Evolutionary conservation across 1,140 invertebrate species (phyloP), one percentile per base, ranked within the genome.

Genomic region (Caenorhabditis latens): DNA sequence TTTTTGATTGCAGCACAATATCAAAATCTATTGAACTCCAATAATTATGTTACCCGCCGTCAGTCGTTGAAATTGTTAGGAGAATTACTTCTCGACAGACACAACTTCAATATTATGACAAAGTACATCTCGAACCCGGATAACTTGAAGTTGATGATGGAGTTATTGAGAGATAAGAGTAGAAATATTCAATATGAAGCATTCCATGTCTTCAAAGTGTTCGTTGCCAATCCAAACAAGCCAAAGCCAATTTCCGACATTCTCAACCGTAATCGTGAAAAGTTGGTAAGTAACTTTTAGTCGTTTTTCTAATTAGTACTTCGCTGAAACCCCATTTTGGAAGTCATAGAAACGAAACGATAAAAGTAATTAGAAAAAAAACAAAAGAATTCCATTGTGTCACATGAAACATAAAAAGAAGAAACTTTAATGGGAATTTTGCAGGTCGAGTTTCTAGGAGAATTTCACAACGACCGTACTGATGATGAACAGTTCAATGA

Each of bases 201-300:
- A 93, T 99, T 99, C 95, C 98, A 99, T 94, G 98, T 99, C 91
- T 99, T 99, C 94, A 99, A 99, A 95, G 98, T 99, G 91, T 99
- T 99, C 95, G 98, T 99, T 91, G 98, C 98, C 86, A 99, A 99
- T 95, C 98, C 98, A 86, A 99, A 99, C 94, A 99, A 99, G 94
- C 98, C 98, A 84, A 98, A 97, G 94, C 97, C 98, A 88, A 99
- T 99, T 92, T 94, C 99, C 94, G 98, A 99, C 92, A 99, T 99
- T 93, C 94, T 99, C 91, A 94, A 99, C 90, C 95, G 98, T 88
- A 99, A 99, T 94, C 97, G 98, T 94, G 98, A 99, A 90, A 98
- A 98, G 94, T 94, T 99, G 92, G 97, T 99, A n/a, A 82, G 71
- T 85, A 79, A 57, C 13, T 0, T 32, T 32, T 32, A 32, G 32